Conservation (phyloP, 2,888 invertebrate genomes). For the Phorcus lineatus region DNA sequence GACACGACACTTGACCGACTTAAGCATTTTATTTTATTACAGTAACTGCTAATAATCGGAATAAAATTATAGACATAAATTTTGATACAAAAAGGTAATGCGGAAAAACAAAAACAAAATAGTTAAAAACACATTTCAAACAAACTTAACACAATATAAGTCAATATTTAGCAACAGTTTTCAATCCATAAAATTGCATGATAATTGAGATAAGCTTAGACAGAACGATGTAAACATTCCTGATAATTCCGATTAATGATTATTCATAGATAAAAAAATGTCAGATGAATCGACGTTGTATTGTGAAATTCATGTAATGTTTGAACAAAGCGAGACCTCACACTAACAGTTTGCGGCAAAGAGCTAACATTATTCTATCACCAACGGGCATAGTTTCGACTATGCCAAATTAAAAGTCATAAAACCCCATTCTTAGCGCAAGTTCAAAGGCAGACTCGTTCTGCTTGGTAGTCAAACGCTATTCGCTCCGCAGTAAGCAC, state of each 20-base stretch:
- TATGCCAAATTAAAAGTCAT: background rate
- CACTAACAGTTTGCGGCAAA: background rate
- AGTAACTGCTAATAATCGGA: too few species aligned
- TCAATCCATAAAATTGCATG: too few species aligned
- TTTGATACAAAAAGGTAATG: too few species aligned
- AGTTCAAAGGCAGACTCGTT: background rate
- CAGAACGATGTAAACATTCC: too few species aligned
- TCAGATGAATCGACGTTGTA: background rate
- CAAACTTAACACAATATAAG: too few species aligned
- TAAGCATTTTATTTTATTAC: too few species aligned
- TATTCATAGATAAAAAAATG: background rate
- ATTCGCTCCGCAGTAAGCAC: background rate
- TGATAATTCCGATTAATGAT: background rate
- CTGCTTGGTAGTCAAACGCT: background rate
- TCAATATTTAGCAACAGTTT: too few species aligned
- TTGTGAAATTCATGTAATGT: background rate
- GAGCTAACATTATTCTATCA: background rate
- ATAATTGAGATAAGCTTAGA: too few species aligned
- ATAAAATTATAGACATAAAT: too few species aligned
- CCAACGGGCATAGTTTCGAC: background rate
- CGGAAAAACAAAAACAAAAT: too few species aligned
- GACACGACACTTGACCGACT: too few species aligned
- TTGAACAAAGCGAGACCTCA: background rate
- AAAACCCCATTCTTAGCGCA: conserved; percentile 6
- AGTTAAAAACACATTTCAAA: too few species aligned